Evolutionary conservation across 2,113 vertebrate genomes (phyloP), one percentile per base, ranked within the genome.

Genomic region (Colaptes auratus): DNA sequence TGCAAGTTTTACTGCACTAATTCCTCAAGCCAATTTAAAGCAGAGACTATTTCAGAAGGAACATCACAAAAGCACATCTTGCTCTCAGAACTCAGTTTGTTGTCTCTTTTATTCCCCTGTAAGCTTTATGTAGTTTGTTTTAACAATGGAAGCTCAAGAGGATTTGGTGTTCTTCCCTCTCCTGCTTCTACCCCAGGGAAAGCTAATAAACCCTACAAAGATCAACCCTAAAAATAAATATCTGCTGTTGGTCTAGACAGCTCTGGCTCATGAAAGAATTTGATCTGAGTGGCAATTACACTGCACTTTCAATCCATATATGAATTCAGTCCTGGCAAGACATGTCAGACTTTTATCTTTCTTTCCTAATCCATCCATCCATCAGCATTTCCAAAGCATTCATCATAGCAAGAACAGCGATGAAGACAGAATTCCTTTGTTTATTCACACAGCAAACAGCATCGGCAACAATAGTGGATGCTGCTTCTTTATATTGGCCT

Each of bases 141-240:
- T 70, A 96, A 88, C 72, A 96, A 72, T 83, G 63, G 70, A 88
- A 91, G 46, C 76, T 84, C 50, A 90, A 78, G 61, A 82, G 70
- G 70, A 88, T 93, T 93, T 94, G 31, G 35, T 88, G 73, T 83
- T 88, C 79, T 86, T 76, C 63, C n/a, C 88, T 95, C 28, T 42
- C 48, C n/a, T 95, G 19, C 61, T 81, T 88, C 91, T 83, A 88
- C 79, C 53, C 65, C 50, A 84, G 88, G 75, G 85, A 85, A 91
- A 25, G 61, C 88, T 95, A 92, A 94, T 93, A 96, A 96, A 94
- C 85, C 58, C 65, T 65, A 93, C 87, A 83, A 91, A 93, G 75
- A 93, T 90, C 79, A 92, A 15, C 87, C 71, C 82, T 89, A 93
- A 95, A 96, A 97, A 95, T 95, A 97, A 96, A 86, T 83, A 93